Conservation (phyloP, 1,140 invertebrate genomes). For the Drosophila lowei region DNA sequence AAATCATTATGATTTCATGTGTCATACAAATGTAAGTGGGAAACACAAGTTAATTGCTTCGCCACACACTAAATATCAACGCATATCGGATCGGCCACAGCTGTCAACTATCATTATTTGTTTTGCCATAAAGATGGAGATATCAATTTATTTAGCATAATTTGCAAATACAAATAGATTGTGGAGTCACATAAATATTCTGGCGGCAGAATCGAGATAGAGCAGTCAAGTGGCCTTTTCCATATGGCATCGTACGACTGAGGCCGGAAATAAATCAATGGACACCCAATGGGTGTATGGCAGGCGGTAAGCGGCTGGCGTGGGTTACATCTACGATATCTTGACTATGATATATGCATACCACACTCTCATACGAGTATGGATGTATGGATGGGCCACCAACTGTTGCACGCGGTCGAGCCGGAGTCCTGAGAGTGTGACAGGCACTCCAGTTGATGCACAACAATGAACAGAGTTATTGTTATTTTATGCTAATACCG, state of each 20-base stretch:
- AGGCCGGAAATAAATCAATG: constrained; percentile 53
- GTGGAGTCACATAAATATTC: constrained; percentile 32
- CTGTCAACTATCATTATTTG: constrained; percentile 37
- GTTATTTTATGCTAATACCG: constrained; percentile 69
- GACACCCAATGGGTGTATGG: constrained; percentile 7
- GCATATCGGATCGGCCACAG: constrained; percentile 12
- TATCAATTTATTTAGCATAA: constrained; percentile 36
- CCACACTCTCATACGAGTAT: constrained; percentile 22
- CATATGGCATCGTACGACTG: constrained; percentile 51
- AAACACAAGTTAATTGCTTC: constrained; percentile 39
- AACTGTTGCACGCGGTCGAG: constrained; percentile 60
- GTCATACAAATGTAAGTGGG: neutral
- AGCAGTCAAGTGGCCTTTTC: constrained; percentile 48
- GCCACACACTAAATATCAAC: constrained; percentile 33
- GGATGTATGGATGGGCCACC: constrained; percentile 21
- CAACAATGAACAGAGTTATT: constrained; percentile 39
- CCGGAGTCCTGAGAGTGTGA: constrained; percentile 1
- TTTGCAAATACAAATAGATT: constrained; percentile 13
- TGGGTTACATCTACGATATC: constrained; percentile 36
- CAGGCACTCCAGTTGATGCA: constrained; percentile 41
- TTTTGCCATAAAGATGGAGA: constrained; percentile 14
- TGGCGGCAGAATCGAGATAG: constrained; percentile 1
- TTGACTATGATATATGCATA: constrained; percentile 26
- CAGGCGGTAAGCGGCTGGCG: neutral
- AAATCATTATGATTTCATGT: constrained; percentile 28